Evolutionary conservation across 2,888 invertebrate species (phyloP), one percentile per base, ranked within the genome.

Genomic region (Ferdinandea cuprea): DNA sequence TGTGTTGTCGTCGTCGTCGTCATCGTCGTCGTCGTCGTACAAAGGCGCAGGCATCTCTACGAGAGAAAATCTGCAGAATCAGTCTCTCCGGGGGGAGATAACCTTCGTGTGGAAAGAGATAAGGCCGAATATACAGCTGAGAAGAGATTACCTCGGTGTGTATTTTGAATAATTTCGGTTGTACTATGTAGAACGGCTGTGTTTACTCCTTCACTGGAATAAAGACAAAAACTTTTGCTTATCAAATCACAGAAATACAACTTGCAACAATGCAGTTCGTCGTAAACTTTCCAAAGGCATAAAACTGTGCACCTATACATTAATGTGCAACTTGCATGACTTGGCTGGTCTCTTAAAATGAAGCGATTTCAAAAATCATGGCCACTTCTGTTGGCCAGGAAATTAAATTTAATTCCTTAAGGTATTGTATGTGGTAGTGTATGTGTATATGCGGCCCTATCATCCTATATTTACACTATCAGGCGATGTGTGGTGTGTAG

Each of bases 391-490:
- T 13, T 46, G 6, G 13, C 17, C 5, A 11, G 40, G 30, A 50
- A 66, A 50, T 58, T n/a, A 65, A 74, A 74, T 65, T 66, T 74
- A 65, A 74, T 74, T 50, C 32, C 56, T 58, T 46, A 66, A 74
- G 32, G 48, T 48, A 42, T 42, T 48, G n/a, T n/a, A n/a, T n/a
- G n/a, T n/a, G n/a, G n/a, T n/a, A n/a, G n/a, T n/a, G n/a, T n/a
- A n/a, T n/a, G n/a, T n/a, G n/a, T n/a, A n/a, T n/a, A n/a, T n/a
- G n/a, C n/a, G n/a, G n/a, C n/a, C n/a, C n/a, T n/a, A n/a, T n/a
- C n/a, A n/a, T n/a, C n/a, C n/a, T n/a, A n/a, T n/a, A n/a, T n/a
- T n/a, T n/a, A n/a, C n/a, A n/a, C n/a, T n/a, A n/a, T n/a, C n/a
- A n/a, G n/a, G n/a, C n/a, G n/a, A n/a, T 17, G 25, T 21, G 44